These are phyloP conservation scores for Pammene fasciana DNA, from an alignment of 2,888 invertebrate genomes.

Conservation along the genomic window DNA sequence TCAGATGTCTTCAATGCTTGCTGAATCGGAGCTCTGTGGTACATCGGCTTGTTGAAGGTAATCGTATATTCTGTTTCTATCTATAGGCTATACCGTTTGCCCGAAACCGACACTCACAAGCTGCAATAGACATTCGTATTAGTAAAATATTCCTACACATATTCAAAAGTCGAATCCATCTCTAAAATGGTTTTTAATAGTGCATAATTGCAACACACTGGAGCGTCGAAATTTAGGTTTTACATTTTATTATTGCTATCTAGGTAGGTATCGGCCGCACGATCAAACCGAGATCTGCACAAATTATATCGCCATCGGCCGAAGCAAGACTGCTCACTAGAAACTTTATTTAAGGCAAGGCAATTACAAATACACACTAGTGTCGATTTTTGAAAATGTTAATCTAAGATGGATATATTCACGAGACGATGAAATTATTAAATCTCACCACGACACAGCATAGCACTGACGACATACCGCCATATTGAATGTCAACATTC, in stretches of 20 bases:
- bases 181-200: slow-evolving; percentile 42
- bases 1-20: slow-evolving; percentile 96
- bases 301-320: slow-evolving; percentile 65
- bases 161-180: slow-evolving; percentile 21
- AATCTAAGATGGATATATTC: slow-evolving; percentile 58
- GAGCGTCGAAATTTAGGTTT: slow-evolving; percentile 56
- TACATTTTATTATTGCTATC: slow-evolving; percentile 70
- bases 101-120: slow-evolving; percentile 61
- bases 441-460: slow-evolving; percentile 97
- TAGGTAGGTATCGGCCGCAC: slow-evolving; percentile 68
- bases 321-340: slow-evolving; percentile 47
- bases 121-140: slow-evolving; percentile 67
- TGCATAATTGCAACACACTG: slow-evolving; percentile 57
- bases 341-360: slow-evolving; percentile 52
- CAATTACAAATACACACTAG: slow-evolving; percentile 47
- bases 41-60: slow-evolving; percentile 67
- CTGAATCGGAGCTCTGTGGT: slow-evolving; percentile 88
- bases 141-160: slow-evolving; percentile 45
- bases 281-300: slow-evolving; percentile 65
- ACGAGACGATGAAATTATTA: slow-evolving; percentile 69
- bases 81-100: slow-evolving; percentile 53
- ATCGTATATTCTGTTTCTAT: slow-evolving; percentile 65
- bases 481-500: slow-evolving; percentile 94
- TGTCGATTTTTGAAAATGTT: slow-evolving; percentile 51
- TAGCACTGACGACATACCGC: slow-evolving; percentile 98